Conservation (phyloP, 2,797 vertebrate species). For the Manis pentadactyla region DNA sequence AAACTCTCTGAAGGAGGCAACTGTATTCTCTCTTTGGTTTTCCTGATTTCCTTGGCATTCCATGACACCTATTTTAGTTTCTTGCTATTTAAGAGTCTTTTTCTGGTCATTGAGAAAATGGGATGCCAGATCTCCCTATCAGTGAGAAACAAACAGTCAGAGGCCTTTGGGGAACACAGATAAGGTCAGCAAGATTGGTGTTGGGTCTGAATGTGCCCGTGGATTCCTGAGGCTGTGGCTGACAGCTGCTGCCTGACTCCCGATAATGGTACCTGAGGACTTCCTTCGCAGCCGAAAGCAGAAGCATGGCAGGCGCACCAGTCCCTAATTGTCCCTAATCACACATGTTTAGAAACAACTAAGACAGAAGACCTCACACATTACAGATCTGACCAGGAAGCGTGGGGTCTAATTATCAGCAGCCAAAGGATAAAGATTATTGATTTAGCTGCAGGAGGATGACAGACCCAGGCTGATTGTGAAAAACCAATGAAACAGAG, state of each 20-base stretch:
- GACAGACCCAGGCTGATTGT: not conserved
- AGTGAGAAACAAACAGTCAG: not conserved
- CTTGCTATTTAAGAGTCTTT: constrained; percentile 44
- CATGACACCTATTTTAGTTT: not conserved
- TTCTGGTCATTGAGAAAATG: constrained; percentile 46
- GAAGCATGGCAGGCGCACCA: constrained; percentile 13
- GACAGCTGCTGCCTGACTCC: constrained; percentile 28
- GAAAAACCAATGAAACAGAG: not conserved
- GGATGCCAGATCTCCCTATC: constrained; percentile 43
- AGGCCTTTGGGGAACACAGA: constrained; percentile 37
- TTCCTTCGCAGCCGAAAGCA: constrained; percentile 37
- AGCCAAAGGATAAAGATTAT: not conserved
- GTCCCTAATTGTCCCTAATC: constrained; percentile 66
- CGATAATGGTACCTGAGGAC: constrained; percentile 25
- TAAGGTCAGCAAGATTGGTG: constrained; percentile 14
- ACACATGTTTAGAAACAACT: constrained; percentile 1
- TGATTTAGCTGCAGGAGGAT: not conserved
- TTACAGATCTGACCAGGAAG: constrained; percentile 42
- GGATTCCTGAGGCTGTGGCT: not conserved
- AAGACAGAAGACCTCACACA: constrained; percentile 58
- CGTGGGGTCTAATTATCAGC: not conserved
- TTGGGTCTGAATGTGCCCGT: not conserved
- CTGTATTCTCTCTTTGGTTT: not conserved
- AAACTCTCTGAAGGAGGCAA: not conserved
- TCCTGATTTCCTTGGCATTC: not conserved